Evolutionary conservation across 2,113 vertebrate genomes (phyloP), one percentile per base, ranked within the genome.

Genomic region (Bagarius yarrelli): DNA sequence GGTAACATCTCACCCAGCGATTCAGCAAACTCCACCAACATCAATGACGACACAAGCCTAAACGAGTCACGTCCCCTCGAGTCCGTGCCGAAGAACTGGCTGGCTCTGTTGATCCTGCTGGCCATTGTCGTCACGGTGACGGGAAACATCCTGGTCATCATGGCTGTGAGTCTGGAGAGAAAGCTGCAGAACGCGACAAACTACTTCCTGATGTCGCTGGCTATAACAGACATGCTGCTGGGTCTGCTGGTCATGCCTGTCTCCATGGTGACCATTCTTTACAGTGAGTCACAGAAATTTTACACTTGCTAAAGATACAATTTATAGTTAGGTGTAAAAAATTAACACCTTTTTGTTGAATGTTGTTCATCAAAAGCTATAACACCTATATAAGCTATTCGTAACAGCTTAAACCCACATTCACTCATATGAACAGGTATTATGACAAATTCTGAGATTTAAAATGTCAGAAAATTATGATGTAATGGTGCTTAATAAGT

Each of bases 171-270:
- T 74, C 90, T 95, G 88, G 95, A 96, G 91, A 95, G 94, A 86
- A 95, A 95, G 85, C 93, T 96, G 86, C 95, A 96, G 91, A 96
- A 95, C 32, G 95, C 95, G 83, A 96, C 94, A 83, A 96, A 96
- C 90, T 96, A 96, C 87, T 96, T 96, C 91, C 91, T 96, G 87
- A 96, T 95, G 93, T 96, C 95, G 69, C 94, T 96, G 83, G 95
- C 95, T 80, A 93, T 96, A 87, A 93, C 95, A 47, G 95, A 96
- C 83, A 95, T 96, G 94, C 93, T 96, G 86, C 90, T 96, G 89
- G 95, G 95, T 74, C 93, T 95, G 88, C 91, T 96, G 81, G 95
- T 96, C 87, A 96, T 96, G 95, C 95, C 95, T 0, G 91, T 96
- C 76, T 94, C 95, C 84, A 95, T 94, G 93, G 78, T 96, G 89